phyloP scores from a whole-genome alignment of 2,797 vertebrate species.

The Ara ararauna region DNA sequence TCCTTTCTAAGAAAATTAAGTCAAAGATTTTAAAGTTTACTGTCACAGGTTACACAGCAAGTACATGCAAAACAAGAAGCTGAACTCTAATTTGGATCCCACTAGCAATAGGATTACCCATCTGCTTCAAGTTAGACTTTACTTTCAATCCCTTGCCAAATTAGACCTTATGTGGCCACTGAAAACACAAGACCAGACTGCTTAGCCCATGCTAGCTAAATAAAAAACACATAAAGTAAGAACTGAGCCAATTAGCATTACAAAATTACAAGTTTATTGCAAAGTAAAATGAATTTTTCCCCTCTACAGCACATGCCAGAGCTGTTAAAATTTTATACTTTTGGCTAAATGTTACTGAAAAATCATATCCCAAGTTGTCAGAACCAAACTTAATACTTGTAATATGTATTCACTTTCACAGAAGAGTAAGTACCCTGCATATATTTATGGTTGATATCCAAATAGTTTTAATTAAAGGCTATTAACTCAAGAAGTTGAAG shows the following conservation, averaged over 20 bases:
- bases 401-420: neutral
- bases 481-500: neutral
- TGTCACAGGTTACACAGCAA: neutral
- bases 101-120: neutral
- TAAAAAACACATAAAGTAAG: neutral
- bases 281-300: neutral
- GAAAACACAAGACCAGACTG: neutral
- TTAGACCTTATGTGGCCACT: neutral
- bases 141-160: neutral
- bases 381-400: neutral
- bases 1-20: neutral
- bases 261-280: slow-evolving; percentile 58
- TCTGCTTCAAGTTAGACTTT: neutral
- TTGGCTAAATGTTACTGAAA: neutral
- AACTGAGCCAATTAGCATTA: slow-evolving; percentile 2
- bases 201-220: neutral
- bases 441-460: slow-evolving; percentile 2
- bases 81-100: neutral
- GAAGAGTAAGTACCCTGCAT: neutral
- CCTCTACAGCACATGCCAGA: slow-evolving; percentile 2
- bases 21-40: neutral
- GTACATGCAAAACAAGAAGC: neutral
- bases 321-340: neutral
- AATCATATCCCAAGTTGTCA: neutral
- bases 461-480: neutral